phyloP scores from a whole-genome alignment of 2,888 invertebrate species.

The Parnassius orleans region DNA sequence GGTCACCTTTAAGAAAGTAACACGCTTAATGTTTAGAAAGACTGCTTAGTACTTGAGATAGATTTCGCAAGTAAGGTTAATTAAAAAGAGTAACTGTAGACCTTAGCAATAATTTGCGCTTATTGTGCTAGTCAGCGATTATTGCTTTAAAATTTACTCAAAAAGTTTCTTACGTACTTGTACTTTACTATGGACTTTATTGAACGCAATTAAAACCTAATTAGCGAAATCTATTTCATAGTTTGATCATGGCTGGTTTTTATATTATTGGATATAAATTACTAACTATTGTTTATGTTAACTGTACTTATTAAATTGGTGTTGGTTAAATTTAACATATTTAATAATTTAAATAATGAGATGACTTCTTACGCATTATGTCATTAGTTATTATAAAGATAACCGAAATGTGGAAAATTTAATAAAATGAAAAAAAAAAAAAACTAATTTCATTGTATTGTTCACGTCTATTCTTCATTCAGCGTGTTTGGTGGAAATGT shows the following conservation, averaged over 20 bases:
- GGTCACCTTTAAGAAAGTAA: not conserved
- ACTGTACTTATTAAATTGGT: not conserved
- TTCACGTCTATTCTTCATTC: conserved; percentile 68
- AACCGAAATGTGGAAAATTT: conserved; percentile 57
- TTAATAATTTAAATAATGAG: conserved; percentile 76
- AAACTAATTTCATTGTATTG: conserved; percentile 59
- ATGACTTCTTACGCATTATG: conserved; percentile 43
- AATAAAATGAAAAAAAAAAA: conserved; percentile 42
- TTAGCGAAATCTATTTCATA: conserved; percentile 7
- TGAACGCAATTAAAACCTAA: not conserved
- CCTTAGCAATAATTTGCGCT: too few relatives aligned
- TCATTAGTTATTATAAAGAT: conserved; percentile 59
- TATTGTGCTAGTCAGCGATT: too few relatives aligned
- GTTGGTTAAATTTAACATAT: conserved; percentile 32
- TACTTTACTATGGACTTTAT: too few relatives aligned
- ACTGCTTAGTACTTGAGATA: not conserved
- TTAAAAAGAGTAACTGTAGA: too few relatives aligned
- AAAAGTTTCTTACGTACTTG: too few relatives aligned
- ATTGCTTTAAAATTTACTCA: too few relatives aligned
- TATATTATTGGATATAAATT: not conserved
- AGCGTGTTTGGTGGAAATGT: conserved; percentile 71
- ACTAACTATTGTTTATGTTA: conserved; percentile 23
- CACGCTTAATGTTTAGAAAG: not conserved
- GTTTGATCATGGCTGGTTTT: not conserved
- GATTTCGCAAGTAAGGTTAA: not conserved